Base-by-base conservation (phyloP, 2,888 invertebrate species). In the Leptinotarsa peninsularis region DNA sequence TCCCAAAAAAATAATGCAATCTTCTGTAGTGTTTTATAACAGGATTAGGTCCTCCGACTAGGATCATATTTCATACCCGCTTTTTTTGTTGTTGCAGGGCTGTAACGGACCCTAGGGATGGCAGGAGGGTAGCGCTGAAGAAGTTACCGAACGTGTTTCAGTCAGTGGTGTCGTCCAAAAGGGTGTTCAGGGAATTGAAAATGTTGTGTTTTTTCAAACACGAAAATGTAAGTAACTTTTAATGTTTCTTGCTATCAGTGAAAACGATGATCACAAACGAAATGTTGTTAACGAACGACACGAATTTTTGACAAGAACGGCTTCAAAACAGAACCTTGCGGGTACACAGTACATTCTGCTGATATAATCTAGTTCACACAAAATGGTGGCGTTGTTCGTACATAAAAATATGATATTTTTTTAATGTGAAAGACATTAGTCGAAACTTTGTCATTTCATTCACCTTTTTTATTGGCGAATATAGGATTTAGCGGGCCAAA, bases 101-200 rank as follows among this genome's bases (percentile, higher is more conserved):
- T 84, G 99, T 99, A 86, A 99, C 99, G 88, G 99, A 99, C 91
- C 99, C 99, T 33, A 93, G 99, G 85, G 98, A 98, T 91, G 98
- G 98, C 84, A 95, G 98, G 88, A 93, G 98, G 87, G 98, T 99
- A 85, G 99, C 99, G 83, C 93, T 99, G 86, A 99, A 99, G 91
- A 99, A 99, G 92, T 94, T 99, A 92, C 99, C 99, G 84, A 99
- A 99, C 91, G 99, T 99, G 90, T 99, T 99, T 93, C 99, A 99
- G 91, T 99, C 98, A 88, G 93, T 99, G 88, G 97, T 99, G 86
- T 99, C 99, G 86, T 98, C 98, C 89, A 98, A 98, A 89, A 93
- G 99, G 86, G 99, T 99, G 85, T 99, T 98, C 91, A 93, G 99
- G 84, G 99, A 99, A 91, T 93, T 99, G 87, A 96, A 97, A 91